These are phyloP conservation scores for Mesoligia furuncula DNA, from an alignment of 2,888 invertebrate genomes.

Conservation along the genomic window DNA sequence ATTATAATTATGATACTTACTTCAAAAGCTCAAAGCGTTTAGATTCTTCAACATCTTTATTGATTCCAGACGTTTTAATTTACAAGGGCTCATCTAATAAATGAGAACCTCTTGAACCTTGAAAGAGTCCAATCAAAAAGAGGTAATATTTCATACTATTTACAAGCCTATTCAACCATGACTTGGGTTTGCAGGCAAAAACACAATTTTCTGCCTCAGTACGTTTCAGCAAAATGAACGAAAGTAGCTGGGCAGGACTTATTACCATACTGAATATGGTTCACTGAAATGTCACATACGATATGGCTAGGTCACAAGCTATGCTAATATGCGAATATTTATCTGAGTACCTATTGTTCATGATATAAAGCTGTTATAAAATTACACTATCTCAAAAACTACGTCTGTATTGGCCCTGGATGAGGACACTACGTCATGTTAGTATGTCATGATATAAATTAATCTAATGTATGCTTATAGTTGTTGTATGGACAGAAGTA, in stretches of 20 bases:
- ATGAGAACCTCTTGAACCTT: slow-evolving; percentile 5
- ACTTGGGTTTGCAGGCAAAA: slow-evolving; percentile 37
- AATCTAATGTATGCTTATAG: background rate
- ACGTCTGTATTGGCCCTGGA: background rate
- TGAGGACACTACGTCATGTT: too few species aligned
- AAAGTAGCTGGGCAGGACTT: slow-evolving; percentile 44
- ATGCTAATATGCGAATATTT: slow-evolving; percentile 25
- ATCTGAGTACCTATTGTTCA: background rate
- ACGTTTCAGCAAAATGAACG: slow-evolving; percentile 50
- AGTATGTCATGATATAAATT: background rate
- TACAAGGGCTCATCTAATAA: slow-evolving; percentile 13
- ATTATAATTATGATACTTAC: background rate
- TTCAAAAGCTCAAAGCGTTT: background rate
- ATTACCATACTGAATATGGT: slow-evolving; percentile 50
- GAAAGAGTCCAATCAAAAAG: slow-evolving; percentile 35
- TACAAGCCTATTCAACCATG: slow-evolving; percentile 35
- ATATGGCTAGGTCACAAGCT: slow-evolving; percentile 37
- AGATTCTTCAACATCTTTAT: slow-evolving; percentile 5
- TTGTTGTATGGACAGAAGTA: background rate
- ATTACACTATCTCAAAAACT: background rate
- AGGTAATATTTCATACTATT: slow-evolving; percentile 33
- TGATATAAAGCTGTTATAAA: background rate
- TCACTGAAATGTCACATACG: slow-evolving; percentile 54
- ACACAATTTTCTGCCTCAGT: slow-evolving; percentile 59
- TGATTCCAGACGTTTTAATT: slow-evolving; percentile 8